These are phyloP conservation scores for Heliconius aoede DNA, from an alignment of 2,888 invertebrate genomes.

Conservation along the genomic window DNA sequence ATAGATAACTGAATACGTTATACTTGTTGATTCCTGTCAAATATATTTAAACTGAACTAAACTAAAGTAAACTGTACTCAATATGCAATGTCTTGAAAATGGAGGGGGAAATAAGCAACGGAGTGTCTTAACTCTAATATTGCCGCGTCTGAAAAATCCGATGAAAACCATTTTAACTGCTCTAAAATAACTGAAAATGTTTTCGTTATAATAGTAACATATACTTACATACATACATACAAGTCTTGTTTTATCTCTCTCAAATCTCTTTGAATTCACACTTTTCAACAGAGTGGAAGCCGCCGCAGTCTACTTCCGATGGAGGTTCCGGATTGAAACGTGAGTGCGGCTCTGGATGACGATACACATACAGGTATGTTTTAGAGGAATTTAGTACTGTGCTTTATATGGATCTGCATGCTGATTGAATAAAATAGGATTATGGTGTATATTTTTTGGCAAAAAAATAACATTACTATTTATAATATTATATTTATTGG, in stretches of 20 bases:
- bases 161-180: background rate
- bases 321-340: constrained; percentile 26
- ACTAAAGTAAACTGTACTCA: no score
- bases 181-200: background rate
- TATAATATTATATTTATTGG: no score
- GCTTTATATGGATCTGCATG: background rate
- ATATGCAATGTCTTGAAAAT: no score
- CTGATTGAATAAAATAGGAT: background rate
- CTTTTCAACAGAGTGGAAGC: constrained; percentile 21
- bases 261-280: constrained; percentile 27
- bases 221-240: constrained; percentile 5
- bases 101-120: no score
- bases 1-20: no score
- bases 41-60: no score
- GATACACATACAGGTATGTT: constrained; percentile 1
- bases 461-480: no score
- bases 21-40: no score
- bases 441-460: background rate
- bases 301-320: constrained; percentile 21
- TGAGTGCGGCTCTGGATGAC: constrained; percentile 10
- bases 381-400: background rate
- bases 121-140: no score
- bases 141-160: background rate
- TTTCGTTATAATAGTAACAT: background rate
- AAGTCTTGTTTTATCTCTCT: constrained; percentile 20